phyloP scores from a whole-genome alignment of 1,140 invertebrate species.

The Parapsyche elsis region DNA sequence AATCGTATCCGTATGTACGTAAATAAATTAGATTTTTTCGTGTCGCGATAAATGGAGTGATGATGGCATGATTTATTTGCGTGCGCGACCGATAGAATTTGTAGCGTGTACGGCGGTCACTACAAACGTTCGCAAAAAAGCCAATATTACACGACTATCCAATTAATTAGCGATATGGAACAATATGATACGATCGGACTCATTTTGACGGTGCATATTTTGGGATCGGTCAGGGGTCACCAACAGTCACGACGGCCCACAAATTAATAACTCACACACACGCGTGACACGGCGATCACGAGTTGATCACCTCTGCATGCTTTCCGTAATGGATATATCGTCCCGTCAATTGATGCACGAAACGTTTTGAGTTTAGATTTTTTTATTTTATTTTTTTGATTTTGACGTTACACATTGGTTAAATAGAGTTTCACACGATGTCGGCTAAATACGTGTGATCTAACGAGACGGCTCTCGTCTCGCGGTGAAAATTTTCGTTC shows the following conservation, averaged over 20 bases:
- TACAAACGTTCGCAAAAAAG: neutral
- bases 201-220: neutral
- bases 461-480: constrained; percentile 3
- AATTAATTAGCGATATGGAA: neutral
- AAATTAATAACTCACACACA: constrained; percentile 44
- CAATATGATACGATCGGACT: neutral
- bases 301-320: neutral
- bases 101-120: neutral
- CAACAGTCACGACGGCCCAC: neutral
- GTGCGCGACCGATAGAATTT: neutral
- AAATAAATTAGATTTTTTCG: neutral
- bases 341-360: neutral
- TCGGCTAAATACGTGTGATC: neutral
- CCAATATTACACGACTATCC: neutral
- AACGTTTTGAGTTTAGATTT: neutral
- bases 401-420: neutral
- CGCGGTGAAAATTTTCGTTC: neutral
- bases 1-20: no score
- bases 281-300: neutral
- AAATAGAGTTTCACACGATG: neutral
- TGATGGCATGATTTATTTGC: neutral
- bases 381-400: neutral
- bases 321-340: constrained; percentile 18
- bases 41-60: constrained; percentile 2
- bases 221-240: neutral